Conservation (phyloP, 2,113 vertebrate species). For the Neolamprologus ventralis region DNA sequence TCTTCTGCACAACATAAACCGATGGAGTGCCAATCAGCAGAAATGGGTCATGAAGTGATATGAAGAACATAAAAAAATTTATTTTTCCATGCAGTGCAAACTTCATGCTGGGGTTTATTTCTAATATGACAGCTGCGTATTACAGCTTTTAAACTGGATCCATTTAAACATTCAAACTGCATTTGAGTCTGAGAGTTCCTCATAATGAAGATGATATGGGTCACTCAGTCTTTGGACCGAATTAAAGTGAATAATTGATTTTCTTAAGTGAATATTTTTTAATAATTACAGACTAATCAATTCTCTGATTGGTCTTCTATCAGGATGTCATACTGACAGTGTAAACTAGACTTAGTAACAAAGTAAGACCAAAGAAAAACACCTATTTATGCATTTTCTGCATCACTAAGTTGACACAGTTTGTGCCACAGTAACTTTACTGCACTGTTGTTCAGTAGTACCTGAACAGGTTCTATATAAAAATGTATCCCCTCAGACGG, state of each 20-base stretch:
- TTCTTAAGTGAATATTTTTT: background rate
- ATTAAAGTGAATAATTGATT: background rate
- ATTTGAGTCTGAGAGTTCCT: background rate
- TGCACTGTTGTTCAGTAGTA: background rate
- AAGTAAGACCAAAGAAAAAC: background rate
- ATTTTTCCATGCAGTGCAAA: fast-evolving
- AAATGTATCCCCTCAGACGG: background rate
- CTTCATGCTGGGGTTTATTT: background rate
- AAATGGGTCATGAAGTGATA: background rate
- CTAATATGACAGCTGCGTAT: background rate
- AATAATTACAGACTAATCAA: background rate
- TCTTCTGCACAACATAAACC: background rate
- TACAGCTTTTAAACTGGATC: background rate
- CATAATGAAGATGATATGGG: background rate
- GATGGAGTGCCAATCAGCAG: background rate
- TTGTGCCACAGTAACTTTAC: background rate
- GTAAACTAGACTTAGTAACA: background rate
- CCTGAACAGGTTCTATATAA: background rate
- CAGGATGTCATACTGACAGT: background rate
- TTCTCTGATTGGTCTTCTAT: background rate
- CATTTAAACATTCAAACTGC: background rate
- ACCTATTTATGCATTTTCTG: background rate
- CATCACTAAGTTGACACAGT: background rate
- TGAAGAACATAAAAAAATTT: background rate
- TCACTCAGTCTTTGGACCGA: background rate